These are phyloP conservation scores for Acipenser ruthenus DNA, from an alignment of 2,797 vertebrate genomes.

Conservation along the genomic window DNA sequence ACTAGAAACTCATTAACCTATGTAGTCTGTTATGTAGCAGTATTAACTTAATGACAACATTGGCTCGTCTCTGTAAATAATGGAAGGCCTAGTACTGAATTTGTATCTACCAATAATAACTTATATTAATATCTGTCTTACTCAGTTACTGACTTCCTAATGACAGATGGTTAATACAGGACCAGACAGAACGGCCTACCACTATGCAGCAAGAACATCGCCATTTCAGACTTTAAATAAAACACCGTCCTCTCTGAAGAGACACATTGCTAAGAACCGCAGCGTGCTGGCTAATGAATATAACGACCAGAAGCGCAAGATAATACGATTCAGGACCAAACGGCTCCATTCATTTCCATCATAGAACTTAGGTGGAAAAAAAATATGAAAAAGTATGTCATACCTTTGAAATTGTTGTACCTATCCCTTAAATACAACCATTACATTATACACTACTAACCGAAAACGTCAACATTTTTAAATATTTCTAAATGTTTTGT, in stretches of 20 bases:
- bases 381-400: constrained; percentile 3
- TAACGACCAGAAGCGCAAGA: neutral
- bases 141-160: too few relatives aligned
- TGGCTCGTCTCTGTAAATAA: too few relatives aligned
- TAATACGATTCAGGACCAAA: neutral
- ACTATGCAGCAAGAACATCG: neutral
- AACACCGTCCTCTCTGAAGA: constrained; percentile 36
- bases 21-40: too few relatives aligned
- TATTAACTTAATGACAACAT: too few relatives aligned
- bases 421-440: constrained; percentile 46
- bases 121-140: too few relatives aligned
- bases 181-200: neutral
- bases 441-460: constrained; percentile 39
- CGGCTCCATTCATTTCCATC: constrained; percentile 3
- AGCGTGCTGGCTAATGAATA: constrained; percentile 27
- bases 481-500: constrained; percentile 14
- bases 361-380: neutral
- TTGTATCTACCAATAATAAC: too few relatives aligned
- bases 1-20: too few relatives aligned
- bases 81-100: too few relatives aligned
- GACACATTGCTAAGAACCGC: constrained; percentile 5
- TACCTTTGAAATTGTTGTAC: constrained; percentile 26
- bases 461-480: constrained; percentile 50
- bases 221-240: too few relatives aligned
- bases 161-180: neutral